Evolutionary conservation across 2,888 invertebrate genomes (phyloP), one percentile per base, ranked within the genome.

Genomic region (Plutella xylostella): DNA sequence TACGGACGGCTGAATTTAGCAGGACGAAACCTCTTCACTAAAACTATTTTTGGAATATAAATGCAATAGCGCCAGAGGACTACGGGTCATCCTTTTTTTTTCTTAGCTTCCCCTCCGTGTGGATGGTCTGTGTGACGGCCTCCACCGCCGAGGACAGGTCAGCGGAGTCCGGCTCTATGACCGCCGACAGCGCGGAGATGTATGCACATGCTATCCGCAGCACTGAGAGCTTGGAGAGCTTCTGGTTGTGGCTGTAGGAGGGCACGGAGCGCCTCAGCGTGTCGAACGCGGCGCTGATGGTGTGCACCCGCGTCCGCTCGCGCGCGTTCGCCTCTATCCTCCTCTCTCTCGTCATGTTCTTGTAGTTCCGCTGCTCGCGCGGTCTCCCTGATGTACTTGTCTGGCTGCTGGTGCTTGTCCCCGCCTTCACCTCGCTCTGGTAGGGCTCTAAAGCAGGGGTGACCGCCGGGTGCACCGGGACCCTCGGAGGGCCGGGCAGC

Each of bases 201-300:
- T 97, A 97, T 49, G 94, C 93, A 71, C 96, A 95, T 2, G 97
- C 96, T 68, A 97, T 95, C 75, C 96, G 88, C 49, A 97, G 72
- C 14, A 97, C 96, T 1, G 96, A 96, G 43, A 97, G 75, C 65
- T 97, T 97, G 1, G 96, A 96, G 19, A 97, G 87, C 74, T 97
- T 96, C 74, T 96, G 96, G 65, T 94, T 93, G 68, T 95, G 92
- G 34, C 96, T 95, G 69, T 96, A 97, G 0, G 96, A 90, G 2
- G 97, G 97, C 35, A 97, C 92, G 1, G 95, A 87, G 48, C 86
- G 85, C 37, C 97, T 86, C 9, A 97, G 79, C 1, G 93, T 94
- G 54, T 97, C 97, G 67, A 97, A 97, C 0, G 97, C 97, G 0
- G 96, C 96, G 61, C 96, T 96, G 54, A 97, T 97, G 1, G 97